phyloP scores from a whole-genome alignment of 2,888 invertebrate genomes.

The Mythimna pallens region DNA sequence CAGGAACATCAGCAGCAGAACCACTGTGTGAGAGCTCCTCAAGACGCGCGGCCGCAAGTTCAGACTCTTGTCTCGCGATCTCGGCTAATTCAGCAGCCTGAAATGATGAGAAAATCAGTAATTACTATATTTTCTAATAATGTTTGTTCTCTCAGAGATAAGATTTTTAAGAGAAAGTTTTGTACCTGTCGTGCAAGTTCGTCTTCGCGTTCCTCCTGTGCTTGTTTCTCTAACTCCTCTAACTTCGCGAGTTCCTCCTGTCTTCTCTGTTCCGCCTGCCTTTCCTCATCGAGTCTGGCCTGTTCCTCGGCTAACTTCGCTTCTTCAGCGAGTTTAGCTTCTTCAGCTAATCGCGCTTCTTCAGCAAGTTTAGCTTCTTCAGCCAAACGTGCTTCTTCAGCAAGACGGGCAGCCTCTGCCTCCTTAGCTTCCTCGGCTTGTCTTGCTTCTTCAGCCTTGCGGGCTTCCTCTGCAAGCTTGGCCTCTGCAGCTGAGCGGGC shows the following conservation, averaged over 20 bases:
- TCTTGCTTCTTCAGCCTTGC: conserved; percentile 83
- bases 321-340: conserved; percentile 86
- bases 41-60: conserved; percentile 91
- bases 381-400: conserved; percentile 85
- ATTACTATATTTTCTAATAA: background rate
- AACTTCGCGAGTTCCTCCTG: conserved; percentile 90
- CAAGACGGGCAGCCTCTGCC: conserved; percentile 82
- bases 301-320: conserved; percentile 85
- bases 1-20: conserved; percentile 82
- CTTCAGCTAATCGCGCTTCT: conserved; percentile 85
- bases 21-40: conserved; percentile 89
- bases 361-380: conserved; percentile 87
- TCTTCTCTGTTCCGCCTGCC: conserved; percentile 88
- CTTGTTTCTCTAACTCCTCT: conserved; percentile 91
- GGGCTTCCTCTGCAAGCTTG: conserved; percentile 81
- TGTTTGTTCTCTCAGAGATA: background rate
- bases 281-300: conserved; percentile 80
- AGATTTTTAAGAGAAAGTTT: background rate
- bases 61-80: conserved; percentile 91
- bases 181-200: conserved; percentile 92
- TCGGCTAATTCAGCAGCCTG: conserved; percentile 93
- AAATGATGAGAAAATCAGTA: conserved; percentile 16
- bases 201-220: conserved; percentile 92
- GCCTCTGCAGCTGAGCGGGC: conserved; percentile 80
- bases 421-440: conserved; percentile 83